Base-by-base conservation (phyloP, 2,888 invertebrate species). In the Rhingia campestris region DNA sequence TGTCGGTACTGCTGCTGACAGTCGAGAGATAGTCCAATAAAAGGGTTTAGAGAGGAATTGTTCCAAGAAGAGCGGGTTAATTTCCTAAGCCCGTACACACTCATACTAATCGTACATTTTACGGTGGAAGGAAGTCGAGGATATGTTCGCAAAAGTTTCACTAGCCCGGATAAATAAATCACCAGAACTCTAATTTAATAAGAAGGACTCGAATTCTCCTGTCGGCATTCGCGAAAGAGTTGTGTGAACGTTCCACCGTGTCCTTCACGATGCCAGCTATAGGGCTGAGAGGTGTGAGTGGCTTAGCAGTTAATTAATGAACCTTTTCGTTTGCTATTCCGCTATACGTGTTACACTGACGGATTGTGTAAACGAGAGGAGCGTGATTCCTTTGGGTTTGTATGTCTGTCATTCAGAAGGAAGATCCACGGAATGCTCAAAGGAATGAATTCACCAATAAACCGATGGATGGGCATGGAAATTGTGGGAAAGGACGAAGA, bases 151-250 rank as follows among this genome's bases (percentile, higher is more conserved):
- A 56, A 75, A 81, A 76, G 56, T 82, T 73, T 53, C 66, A 66
- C 12, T 54, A 56, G 41, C 39, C 47, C 39, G 54, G 56, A 74
- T 64, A 82, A 82, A 82, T 82, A 82, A 82, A 82, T 77, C 73
- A 82, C 73, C 77, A 74, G 63, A 74, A 82, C 79, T 73, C 82
- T 82, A 82, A 82, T 79, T 82, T 74, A 79, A 82, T 82, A 77
- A 61, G 64, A 77, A 67, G 59, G 63, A 77, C 45, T 56, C 56
- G 77, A 72, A 73, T 72, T 56, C 63, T 56, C 72, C 12, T 22
- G 54, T 33, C 67, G 72, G 76, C 47, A 70, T 61, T 76, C 66
- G 72, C 45, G 49, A 30, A 49, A 5, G 7, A 39, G n/a, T 4
- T 47, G 45, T 37, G 30, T 47, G 7, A 41, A 70, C 58, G 58